Conservation (phyloP, 2,797 vertebrate species). For the Artibeus jamaicensis region DNA sequence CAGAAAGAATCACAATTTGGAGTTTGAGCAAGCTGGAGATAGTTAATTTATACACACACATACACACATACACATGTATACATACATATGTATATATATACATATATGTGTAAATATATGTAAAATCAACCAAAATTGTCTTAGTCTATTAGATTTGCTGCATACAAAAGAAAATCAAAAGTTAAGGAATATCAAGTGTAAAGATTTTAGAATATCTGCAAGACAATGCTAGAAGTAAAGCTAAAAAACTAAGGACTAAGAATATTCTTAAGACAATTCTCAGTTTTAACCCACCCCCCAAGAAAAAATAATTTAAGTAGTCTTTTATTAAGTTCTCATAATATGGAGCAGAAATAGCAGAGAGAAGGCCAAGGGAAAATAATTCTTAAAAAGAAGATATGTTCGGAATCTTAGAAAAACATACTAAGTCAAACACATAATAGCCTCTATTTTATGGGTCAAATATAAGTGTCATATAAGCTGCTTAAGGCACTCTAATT, state of each 20-base stretch:
- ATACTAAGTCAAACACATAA: background rate
- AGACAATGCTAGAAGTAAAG: background rate
- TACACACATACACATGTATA: background rate
- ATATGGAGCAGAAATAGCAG: background rate
- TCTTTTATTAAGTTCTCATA: background rate
- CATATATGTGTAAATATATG: background rate
- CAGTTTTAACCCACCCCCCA: background rate
- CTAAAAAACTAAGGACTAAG: background rate
- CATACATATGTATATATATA: background rate
- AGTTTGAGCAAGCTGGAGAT: background rate
- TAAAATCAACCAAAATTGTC: background rate
- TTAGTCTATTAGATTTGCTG: background rate
- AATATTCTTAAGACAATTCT: background rate
- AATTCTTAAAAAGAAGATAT: slow-evolving; percentile 1
- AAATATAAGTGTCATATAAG: slow-evolving; percentile 8
- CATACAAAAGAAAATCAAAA: background rate
- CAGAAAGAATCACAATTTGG: background rate
- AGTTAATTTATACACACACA: background rate
- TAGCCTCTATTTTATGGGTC: background rate
- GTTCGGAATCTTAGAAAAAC: slow-evolving; percentile 22
- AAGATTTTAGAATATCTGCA: background rate
- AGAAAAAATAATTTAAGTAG: background rate
- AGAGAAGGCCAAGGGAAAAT: background rate
- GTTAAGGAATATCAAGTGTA: slow-evolving; percentile 10
- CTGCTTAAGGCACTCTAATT: background rate